phyloP scores from a whole-genome alignment of 2,888 invertebrate genomes.

The Pachydiplax longipennis region DNA sequence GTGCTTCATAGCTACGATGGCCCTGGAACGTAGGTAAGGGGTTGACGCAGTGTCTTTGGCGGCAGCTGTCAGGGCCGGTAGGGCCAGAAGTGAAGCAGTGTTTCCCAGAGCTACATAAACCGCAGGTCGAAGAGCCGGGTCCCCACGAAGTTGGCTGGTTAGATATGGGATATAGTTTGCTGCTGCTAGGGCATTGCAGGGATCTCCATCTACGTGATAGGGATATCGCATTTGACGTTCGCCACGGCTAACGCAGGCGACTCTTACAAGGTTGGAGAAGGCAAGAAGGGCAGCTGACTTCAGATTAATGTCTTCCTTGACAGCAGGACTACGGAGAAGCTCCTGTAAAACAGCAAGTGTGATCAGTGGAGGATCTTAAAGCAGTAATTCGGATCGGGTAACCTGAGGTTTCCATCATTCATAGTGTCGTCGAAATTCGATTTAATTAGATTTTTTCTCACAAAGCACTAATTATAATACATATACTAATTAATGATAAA shows the following conservation, averaged over 20 bases:
- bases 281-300: slow-evolving; percentile 53
- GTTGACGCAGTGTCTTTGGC: slow-evolving; percentile 46
- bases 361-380: background rate
- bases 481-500: too few relatives aligned
- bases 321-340: slow-evolving; percentile 51
- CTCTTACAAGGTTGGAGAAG: slow-evolving; percentile 55
- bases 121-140: slow-evolving; percentile 52
- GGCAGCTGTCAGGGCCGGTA: slow-evolving; percentile 52
- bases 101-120: slow-evolving; percentile 57
- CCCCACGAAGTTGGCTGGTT: slow-evolving; percentile 47
- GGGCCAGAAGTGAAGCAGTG: slow-evolving; percentile 55
- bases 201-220: slow-evolving; percentile 52
- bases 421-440: too few relatives aligned
- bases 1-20: slow-evolving; percentile 56
- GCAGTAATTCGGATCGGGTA: too few relatives aligned
- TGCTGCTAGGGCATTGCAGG: slow-evolving; percentile 51
- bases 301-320: slow-evolving; percentile 51
- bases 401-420: too few relatives aligned
- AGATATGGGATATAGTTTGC: slow-evolving; percentile 51
- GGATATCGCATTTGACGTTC: slow-evolving; percentile 52
- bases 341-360: slow-evolving; percentile 48
- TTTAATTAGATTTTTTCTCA: too few relatives aligned
- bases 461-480: too few relatives aligned
- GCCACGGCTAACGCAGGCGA: slow-evolving; percentile 54
- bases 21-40: slow-evolving; percentile 53